Base-by-base conservation (phyloP, 30 jellyfish, hydroid and myxozoan species). In the Mastigias papua region DNA sequence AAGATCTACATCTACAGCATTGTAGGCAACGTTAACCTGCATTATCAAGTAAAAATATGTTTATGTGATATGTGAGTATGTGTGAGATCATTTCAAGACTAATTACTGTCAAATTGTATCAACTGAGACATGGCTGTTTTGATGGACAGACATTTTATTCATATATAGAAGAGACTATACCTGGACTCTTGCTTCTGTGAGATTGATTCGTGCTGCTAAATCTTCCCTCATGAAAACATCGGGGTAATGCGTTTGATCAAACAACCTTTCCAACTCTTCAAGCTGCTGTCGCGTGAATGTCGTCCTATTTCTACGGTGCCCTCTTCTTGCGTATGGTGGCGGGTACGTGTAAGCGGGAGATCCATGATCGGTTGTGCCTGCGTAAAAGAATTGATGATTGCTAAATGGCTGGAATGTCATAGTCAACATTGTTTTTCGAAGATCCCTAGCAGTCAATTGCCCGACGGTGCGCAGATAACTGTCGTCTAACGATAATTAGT, bases 151-250 rank as follows among this genome's bases (percentile, higher is more conserved):
- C 9, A 54, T 54, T 54, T 46, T 46, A 46, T 46, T 6, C 8
- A 6, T 46, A 16, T 21, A 54, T 54, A 54, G 20, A 54, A 29
- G 68, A 30, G 34, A 2, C 0, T 28, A 64, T 72, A 92, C 98
- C 98, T 92, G 98, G 4, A 92, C 98, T 61, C 98, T 72, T 6
- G 98, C 98, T 66, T 92, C 98, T 6, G 98, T 92, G 58, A 92
- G 73, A 51, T 74, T 92, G 70, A 86, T 92, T 32, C 95, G 79
- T 19, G 93, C 87, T 2, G 98, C 98, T 77, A 92, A 37, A 32
- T 92, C 98, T 72, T 92, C 98, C 50, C 98, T 69, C 96, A 86
- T 86, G 77, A 92, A 92, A 23, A 92, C 98, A 81, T 92, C 98
- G 23, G 98, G 98, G 50, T 92, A 92, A 65, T 92, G 98, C 21